Conservation (phyloP, 2,797 vertebrate species). For the Clangula hyemalis region DNA sequence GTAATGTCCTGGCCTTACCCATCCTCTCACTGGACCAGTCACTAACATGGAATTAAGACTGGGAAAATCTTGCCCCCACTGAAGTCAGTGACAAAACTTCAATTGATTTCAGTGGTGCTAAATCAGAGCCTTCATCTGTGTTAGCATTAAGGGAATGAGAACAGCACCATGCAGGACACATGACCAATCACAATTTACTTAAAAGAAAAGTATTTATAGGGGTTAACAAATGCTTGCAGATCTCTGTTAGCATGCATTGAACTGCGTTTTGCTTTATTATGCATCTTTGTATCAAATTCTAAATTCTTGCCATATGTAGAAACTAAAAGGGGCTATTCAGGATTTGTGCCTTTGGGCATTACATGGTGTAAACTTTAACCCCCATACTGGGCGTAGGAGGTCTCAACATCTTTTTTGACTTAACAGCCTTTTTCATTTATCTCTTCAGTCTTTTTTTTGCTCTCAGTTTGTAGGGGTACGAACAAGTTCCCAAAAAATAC, state of each 20-base stretch:
- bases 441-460: neutral
- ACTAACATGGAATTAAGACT: neutral
- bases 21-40: neutral
- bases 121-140: neutral
- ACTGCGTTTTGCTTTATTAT: neutral
- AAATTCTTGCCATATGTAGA: neutral
- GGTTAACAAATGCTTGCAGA: neutral
- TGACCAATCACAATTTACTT: neutral
- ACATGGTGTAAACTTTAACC: neutral
- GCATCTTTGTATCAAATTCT: neutral
- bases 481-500: neutral
- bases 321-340: neutral
- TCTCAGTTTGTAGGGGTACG: neutral
- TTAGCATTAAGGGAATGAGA: neutral
- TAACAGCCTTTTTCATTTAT: neutral
- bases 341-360: neutral
- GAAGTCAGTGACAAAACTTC: neutral
- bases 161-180: neutral
- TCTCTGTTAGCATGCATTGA: neutral
- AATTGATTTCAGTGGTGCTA: neutral
- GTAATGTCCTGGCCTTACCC: neutral
- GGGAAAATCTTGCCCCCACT: neutral
- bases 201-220: neutral
- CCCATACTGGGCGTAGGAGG: fast-evolving
- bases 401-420: neutral